Base-by-base conservation (phyloP, 1,140 invertebrate genomes). In the Oedothorax gibbosus region DNA sequence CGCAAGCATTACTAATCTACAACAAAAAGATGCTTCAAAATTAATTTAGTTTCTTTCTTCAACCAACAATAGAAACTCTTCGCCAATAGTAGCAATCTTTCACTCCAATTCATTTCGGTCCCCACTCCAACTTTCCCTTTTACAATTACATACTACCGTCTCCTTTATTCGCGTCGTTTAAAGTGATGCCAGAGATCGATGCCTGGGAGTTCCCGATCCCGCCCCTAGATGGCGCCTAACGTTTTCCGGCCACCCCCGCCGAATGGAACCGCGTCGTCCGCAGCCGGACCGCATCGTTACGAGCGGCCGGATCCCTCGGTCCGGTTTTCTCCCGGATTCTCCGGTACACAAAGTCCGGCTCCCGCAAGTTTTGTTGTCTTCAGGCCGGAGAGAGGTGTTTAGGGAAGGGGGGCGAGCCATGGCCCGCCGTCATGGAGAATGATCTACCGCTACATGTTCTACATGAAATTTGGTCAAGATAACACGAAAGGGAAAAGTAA, bases 371-470 rank as follows among this genome's bases (percentile, higher is more conserved):
- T 35, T 35, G 35, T 51, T 18, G 20, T n/a, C 49, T 9, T 14
- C 6, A 75, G 54, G 54, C 49, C 35, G 49, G 69, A 64, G 71
- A 51, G 60, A 62, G 50, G 53, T 84, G 57, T 54, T 64, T 50
- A 20, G 50, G 51, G 77, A 79, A 66, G 62, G 64, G 56, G 62
- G 51, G 65, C 57, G 81, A 84, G 71, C 81, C 81, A 84, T 84
- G 81, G 81, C 81, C 81, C 81, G 81, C 60, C 71, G 57, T 68
- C 14, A 81, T 84, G 81, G 62, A 76, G 77, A 64, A 86, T 86
- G 85, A 86, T 86, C 77, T 86, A 86, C 77, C 73, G 85, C 65
- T 86, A 86, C 62, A 86, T 86, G 85, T 86, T 80, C 75, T 86
- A 86, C 57, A 81, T 86, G 85, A 86, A 81, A 81, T 80, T 77